Base-by-base conservation (phyloP, 2,888 invertebrate genomes). In the Hypolimnas misippus region DNA sequence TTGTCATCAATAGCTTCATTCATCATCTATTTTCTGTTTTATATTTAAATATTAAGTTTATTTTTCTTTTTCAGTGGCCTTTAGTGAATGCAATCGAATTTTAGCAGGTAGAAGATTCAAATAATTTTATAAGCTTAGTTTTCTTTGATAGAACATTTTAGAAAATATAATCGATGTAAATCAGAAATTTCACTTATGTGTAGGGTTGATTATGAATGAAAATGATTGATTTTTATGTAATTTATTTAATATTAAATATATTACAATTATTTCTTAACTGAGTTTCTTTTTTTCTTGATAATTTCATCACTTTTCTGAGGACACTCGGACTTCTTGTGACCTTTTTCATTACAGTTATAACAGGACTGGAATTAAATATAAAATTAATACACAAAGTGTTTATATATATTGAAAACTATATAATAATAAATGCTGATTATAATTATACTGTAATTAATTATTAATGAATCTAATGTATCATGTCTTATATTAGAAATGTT, bases 291-390 rank as follows among this genome's bases (percentile, higher is more conserved):
- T 52, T 57, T 58, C 44, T 66, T 70, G n/a, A 46, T 52, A 44
- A 31, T 52, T 31, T 58, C 57, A 19, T 51, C 50, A 21, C 64
- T 17, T 65, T 40, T 79, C 60, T 84, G 76, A 0, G 93, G 93
- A 71, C 94, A 94, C 3, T 92, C 83, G 0, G 83, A 78, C 69
- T 89, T 86, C 75, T 93, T 94, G 74, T 94, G 94, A 0, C 94
- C 94, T 51, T 82, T 79, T 70, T 92, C 80, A 42, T 92, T 87
- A 73, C 94, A 94, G 69, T 92, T 87, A 79, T 93, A 94, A 76
- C 94, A 94, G 5, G 90, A 89, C 93, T 94, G 85, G 21, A 88
- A 89, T 50, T 55, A 69, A 63, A 64, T 42, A 57, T 54, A 12
- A n/a, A 19, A 21, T 46, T 19, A 42, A 42, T 14, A 40, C 6